These are phyloP conservation scores for Amphimedon queenslandica DNA, from an alignment of 37 sponge, comb jelly and placozoan genomes.

Conservation along the genomic window DNA sequence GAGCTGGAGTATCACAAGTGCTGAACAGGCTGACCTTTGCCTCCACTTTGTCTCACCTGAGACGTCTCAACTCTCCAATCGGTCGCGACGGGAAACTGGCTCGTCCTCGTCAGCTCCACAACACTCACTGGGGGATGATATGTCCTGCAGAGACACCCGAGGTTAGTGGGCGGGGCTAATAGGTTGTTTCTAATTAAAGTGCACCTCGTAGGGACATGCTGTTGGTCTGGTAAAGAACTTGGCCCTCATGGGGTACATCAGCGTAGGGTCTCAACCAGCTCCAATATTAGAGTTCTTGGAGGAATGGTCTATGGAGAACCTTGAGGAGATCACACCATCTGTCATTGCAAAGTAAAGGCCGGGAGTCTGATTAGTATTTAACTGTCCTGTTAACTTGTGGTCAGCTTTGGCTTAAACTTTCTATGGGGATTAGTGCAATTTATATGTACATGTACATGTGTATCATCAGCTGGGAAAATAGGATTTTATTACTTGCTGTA, in stretches of 20 bases:
- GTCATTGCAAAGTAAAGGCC: slow-evolving; percentile 79
- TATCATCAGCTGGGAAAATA: not conserved
- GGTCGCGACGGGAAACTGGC: slow-evolving; percentile 99
- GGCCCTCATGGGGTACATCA: slow-evolving; percentile 98
- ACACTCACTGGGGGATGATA: slow-evolving; percentile 99
- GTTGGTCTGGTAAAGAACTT: slow-evolving; percentile 99
- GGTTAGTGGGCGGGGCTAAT: slow-evolving; percentile 18
- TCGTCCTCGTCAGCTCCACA: slow-evolving; percentile 96
- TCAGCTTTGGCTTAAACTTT: not conserved
- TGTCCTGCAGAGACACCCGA: slow-evolving; percentile 99
- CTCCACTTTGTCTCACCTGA: slow-evolving; percentile 94
- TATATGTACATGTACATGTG: not conserved
- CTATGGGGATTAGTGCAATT: not conserved
- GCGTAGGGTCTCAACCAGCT: slow-evolving; percentile 96
- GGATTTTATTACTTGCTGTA: not conserved
- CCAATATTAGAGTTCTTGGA: slow-evolving; percentile 99
- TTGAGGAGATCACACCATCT: slow-evolving; percentile 98
- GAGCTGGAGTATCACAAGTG: slow-evolving; percentile 99
- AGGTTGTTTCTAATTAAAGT: too few relatives aligned
- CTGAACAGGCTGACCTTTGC: slow-evolving; percentile 98
- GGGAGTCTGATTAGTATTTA: not conserved
- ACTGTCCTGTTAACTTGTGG: not conserved
- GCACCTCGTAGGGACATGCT: slow-evolving; percentile 93
- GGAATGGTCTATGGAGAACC: slow-evolving; percentile 99
- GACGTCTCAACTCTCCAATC: slow-evolving; percentile 98